phyloP scores from a whole-genome alignment of 2,797 vertebrate genomes.

The Triplophysa bombifrons region DNA sequence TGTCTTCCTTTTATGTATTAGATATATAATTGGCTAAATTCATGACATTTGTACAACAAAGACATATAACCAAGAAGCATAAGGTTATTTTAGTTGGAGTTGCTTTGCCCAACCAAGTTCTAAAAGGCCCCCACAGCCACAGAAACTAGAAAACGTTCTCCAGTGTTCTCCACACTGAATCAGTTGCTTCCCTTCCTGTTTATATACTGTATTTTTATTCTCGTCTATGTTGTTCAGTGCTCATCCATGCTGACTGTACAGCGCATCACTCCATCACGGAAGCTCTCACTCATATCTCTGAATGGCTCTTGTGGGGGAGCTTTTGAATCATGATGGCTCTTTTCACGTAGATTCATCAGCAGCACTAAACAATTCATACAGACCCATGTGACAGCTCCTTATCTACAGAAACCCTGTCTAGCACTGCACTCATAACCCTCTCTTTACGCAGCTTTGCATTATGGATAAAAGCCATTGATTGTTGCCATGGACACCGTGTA shows the following conservation, averaged over 20 bases:
- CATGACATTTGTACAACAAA: background rate
- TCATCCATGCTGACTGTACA: conserved; percentile 42
- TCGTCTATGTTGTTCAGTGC: background rate
- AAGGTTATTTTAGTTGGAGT: background rate
- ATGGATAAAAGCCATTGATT: conserved; percentile 10
- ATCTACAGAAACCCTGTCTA: background rate
- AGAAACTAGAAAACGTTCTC: background rate
- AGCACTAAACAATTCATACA: background rate
- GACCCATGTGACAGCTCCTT: conserved; percentile 3
- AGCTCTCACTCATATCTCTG: conserved; percentile 49
- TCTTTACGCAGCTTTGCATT: background rate
- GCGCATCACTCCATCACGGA: background rate
- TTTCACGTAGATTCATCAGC: background rate
- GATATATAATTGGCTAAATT: background rate
- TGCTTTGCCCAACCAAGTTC: background rate
- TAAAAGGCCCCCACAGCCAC: background rate
- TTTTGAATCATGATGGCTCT: conserved; percentile 5
- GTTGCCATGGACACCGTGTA: conserved; percentile 12
- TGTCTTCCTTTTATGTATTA: background rate
- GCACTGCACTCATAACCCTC: background rate
- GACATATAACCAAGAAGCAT: background rate
- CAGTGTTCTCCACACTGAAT: background rate
- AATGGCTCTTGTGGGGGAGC: background rate
- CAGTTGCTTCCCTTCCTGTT: background rate
- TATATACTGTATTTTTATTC: background rate